These are phyloP conservation scores for Lasioglossum pauxillum DNA, from an alignment of 2,888 invertebrate species.

Conservation along the genomic window DNA sequence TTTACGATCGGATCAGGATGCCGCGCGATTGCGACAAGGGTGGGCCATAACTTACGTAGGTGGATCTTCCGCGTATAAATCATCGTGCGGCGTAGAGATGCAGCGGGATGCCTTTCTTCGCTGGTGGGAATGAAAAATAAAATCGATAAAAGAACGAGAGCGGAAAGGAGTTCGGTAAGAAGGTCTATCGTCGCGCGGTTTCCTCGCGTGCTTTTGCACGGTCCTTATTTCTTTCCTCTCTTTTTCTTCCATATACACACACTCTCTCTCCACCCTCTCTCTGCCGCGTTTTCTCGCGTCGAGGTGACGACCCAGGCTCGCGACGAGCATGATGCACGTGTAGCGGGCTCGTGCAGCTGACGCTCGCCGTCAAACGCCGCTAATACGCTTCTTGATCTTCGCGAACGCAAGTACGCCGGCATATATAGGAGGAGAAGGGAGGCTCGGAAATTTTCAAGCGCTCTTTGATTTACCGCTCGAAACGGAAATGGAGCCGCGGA, in stretches of 20 bases:
- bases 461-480: conserved; percentile 81
- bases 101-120: conserved; percentile 49
- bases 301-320: neutral
- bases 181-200: conserved; percentile 34
- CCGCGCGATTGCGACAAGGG: conserved; percentile 69
- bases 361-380: conserved; percentile 82
- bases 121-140: conserved; percentile 46
- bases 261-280: neutral
- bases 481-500: conserved; percentile 79
- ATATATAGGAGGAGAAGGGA: neutral
- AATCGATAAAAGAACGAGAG: conserved; percentile 33
- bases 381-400: conserved; percentile 79
- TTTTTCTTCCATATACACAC: neutral
- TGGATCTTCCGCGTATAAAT: conserved; percentile 74
- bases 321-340: conserved; percentile 59
- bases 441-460: conserved; percentile 76
- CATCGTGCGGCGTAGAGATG: conserved; percentile 62
- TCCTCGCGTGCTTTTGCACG: conserved; percentile 9
- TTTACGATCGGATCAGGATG: conserved; percentile 70
- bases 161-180: conserved; percentile 42
- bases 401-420: neutral
- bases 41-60: conserved; percentile 73
- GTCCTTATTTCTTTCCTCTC: neutral
- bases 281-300: neutral
- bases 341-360: conserved; percentile 79